Evolutionary conservation across 2,888 invertebrate species (phyloP).

Genomic region (Pristionchus exspectatus): DNA sequence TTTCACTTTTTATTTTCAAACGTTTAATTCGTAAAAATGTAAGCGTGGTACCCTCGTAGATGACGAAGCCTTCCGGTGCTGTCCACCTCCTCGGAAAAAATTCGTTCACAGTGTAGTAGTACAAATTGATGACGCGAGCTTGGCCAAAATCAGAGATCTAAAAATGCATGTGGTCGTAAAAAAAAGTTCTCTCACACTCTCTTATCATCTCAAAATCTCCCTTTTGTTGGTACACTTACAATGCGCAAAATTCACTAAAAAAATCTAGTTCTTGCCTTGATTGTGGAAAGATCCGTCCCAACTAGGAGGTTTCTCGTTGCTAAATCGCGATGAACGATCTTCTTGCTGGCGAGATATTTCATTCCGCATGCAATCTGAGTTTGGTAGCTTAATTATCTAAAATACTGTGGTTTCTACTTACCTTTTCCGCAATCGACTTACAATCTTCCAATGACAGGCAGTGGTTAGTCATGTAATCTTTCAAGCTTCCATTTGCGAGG

Average conservation of each 20-base stretch:
- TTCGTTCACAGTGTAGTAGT: not conserved
- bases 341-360: not conserved
- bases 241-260: too few species aligned
- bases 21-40: too few species aligned
- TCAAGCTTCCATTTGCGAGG: not conserved
- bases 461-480: not conserved
- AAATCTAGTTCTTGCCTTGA: not conserved
- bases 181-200: too few species aligned
- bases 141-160: not conserved
- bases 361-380: not conserved
- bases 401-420: too few species aligned
- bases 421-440: not conserved
- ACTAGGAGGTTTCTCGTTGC: not conserved
- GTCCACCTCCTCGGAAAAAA: not conserved
- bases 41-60: not conserved
- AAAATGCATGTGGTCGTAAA: not conserved
- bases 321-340: not conserved
- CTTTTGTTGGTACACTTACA: too few species aligned
- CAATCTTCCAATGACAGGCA: not conserved
- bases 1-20: too few species aligned
- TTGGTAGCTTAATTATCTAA: not conserved
- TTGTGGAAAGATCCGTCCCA: not conserved
- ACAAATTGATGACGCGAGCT: not conserved
- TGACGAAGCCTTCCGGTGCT: not conserved
- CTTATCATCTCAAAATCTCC: not conserved